Evolutionary conservation across 2,797 vertebrate genomes (phyloP).

Genomic region (Malurus splendens): DNA sequence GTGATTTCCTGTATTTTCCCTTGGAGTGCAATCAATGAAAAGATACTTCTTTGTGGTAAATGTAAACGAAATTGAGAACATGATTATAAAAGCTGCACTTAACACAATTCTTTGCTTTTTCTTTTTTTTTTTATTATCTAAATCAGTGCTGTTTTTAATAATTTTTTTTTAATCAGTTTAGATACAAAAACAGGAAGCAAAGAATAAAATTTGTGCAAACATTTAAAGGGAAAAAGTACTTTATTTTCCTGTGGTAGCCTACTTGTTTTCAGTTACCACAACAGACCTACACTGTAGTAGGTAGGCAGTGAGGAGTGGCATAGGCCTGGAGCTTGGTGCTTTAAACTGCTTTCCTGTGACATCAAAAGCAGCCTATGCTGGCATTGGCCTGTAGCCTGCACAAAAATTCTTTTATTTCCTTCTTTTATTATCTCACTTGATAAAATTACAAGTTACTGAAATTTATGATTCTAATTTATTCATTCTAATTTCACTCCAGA

Average conservation of each 20-base stretch:
- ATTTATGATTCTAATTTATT: not conserved
- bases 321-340: not conserved
- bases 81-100: constrained; percentile 72
- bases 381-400: not conserved
- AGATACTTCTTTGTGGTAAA: constrained; percentile 59
- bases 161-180: not conserved
- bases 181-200: constrained; percentile 24
- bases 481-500: not conserved
- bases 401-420: not conserved
- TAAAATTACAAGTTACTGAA: not conserved
- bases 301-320: not conserved
- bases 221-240: not conserved
- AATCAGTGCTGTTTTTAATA: constrained; percentile 21
- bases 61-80: constrained; percentile 46
- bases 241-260: not conserved
- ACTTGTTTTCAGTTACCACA: not conserved
- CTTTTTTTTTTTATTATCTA: not conserved
- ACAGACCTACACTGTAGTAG: not conserved
- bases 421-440: not conserved
- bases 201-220: constrained; percentile 37
- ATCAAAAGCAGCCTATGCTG: not conserved
- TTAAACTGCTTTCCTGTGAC: not conserved
- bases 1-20: constrained; percentile 35
- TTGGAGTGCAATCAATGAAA: constrained; percentile 49
- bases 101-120: constrained; percentile 58